Conservation (phyloP, 2,888 invertebrate genomes). For the Parasteatoda lunata region DNA sequence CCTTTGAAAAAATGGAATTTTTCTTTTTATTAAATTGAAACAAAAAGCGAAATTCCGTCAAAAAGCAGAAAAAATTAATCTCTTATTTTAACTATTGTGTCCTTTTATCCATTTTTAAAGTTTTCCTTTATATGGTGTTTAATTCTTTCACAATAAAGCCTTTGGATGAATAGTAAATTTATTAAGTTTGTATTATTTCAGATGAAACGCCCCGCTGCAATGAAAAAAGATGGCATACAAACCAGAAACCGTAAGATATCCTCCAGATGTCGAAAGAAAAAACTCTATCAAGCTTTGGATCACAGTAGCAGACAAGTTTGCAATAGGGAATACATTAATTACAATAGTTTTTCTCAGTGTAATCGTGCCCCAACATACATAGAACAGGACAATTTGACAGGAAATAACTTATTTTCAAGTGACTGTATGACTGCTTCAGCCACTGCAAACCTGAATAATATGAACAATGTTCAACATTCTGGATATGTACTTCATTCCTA, state of each 20-base stretch:
- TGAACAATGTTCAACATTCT: conserved; percentile 27
- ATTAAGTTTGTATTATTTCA: conserved; percentile 75
- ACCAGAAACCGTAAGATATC: conserved; percentile 98
- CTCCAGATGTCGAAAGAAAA: conserved; percentile 97
- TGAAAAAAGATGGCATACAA: conserved; percentile 99
- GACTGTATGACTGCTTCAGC: conserved; percentile 12
- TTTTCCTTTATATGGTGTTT: too few species aligned
- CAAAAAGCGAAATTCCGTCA: too few species aligned
- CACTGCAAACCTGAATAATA: conserved; percentile 5
- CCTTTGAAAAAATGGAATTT: too few species aligned
- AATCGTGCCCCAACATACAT: conserved; percentile 16
- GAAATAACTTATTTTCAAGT: conserved; percentile 4
- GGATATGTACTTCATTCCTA: conserved; percentile 47
- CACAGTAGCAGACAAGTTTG: conserved; percentile 3
- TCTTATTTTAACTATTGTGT: too few species aligned
- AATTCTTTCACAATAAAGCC: too few species aligned
- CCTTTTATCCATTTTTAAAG: too few species aligned
- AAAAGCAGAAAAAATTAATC: too few species aligned
- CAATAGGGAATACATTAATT: conserved; percentile 26
- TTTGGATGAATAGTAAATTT: too few species aligned
- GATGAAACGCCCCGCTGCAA: conserved; percentile 98
- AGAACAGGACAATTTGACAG: conserved; percentile 33
- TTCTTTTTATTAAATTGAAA: too few species aligned
- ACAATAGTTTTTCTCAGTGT: conserved; percentile 22
- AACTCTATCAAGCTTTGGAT: conserved; percentile 13